phyloP scores from a whole-genome alignment of 1,140 invertebrate genomes.

The Halictus rubicundus region DNA sequence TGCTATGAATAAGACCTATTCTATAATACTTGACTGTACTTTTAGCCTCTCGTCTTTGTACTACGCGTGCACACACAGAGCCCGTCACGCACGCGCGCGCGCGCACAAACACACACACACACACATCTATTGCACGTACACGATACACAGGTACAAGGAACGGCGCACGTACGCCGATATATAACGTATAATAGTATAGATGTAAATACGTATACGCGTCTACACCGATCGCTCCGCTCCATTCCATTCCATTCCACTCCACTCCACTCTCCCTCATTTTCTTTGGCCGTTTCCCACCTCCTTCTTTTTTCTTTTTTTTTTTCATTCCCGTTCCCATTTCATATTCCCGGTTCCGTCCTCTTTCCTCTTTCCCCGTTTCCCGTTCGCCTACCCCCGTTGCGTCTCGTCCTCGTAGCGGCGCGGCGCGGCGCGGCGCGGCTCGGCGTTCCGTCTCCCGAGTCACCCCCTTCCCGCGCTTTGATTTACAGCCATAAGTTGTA shows the following conservation, averaged over 20 bases:
- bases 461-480: slow-evolving; percentile 55
- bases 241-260: not conserved
- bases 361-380: slow-evolving; percentile 14
- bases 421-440: too few species aligned
- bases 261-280: slow-evolving; percentile 8
- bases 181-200: not conserved
- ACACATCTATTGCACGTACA: too few species aligned
- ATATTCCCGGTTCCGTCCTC: not conserved
- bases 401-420: not conserved
- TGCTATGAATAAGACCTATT: slow-evolving; percentile 13
- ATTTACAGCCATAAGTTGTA: slow-evolving; percentile 79
- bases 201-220: not conserved
- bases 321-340: slow-evolving; percentile 7
- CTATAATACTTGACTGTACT: slow-evolving; percentile 41
- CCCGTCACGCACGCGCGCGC: too few species aligned
- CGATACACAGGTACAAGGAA: too few species aligned
- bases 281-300: not conserved
- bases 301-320: not conserved
- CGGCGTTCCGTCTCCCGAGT: not conserved
- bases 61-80: too few species aligned
- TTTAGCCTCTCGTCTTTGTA: slow-evolving; percentile 30
- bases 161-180: too few species aligned
- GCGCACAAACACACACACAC: too few species aligned
- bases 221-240: not conserved
- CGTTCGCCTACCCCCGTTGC: slow-evolving; percentile 40